A percentile compares a stretch with the other conserved stretches of the same genome.
Evolutionary conservation across 2,113 vertebrate genomes (phyloP).

Genomic region (Stigmatopora argus): DNA sequence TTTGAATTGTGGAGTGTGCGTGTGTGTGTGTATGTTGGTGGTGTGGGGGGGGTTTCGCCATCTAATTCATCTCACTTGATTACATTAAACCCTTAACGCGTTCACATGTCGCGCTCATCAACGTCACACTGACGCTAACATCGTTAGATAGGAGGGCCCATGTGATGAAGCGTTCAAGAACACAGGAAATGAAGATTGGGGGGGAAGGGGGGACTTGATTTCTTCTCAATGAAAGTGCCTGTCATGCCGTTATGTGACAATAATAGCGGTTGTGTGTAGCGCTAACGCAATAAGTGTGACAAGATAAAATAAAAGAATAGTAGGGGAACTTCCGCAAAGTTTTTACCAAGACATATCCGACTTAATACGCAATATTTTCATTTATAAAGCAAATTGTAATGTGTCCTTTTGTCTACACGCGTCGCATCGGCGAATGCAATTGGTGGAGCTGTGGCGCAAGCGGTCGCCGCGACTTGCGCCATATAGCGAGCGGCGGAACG

Average conservation of each 20-base stretch:
- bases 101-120: neutral
- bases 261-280: neutral
- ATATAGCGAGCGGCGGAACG: neutral
- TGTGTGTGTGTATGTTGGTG: neutral
- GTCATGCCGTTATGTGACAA: neutral
- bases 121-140: neutral
- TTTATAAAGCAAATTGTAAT: too few species aligned
- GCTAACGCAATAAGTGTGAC: neutral
- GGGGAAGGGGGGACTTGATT: neutral
- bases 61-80: neutral
- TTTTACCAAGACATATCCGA: too few species aligned
- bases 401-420: too few species aligned
- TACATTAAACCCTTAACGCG: neutral
- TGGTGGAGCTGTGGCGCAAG: neutral
- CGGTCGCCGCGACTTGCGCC: neutral
- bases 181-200: neutral
- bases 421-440: too few species aligned
- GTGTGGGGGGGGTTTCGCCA: neutral
- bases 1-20: too few species aligned
- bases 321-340: too few species aligned
- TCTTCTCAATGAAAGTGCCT: neutral
- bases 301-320: too few species aligned
- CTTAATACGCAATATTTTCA: too few species aligned
- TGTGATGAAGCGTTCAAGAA: neutral
- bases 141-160: neutral